These are phyloP conservation scores for Cygnus olor DNA, from an alignment of 2,797 vertebrate genomes.

Conservation along the genomic window DNA sequence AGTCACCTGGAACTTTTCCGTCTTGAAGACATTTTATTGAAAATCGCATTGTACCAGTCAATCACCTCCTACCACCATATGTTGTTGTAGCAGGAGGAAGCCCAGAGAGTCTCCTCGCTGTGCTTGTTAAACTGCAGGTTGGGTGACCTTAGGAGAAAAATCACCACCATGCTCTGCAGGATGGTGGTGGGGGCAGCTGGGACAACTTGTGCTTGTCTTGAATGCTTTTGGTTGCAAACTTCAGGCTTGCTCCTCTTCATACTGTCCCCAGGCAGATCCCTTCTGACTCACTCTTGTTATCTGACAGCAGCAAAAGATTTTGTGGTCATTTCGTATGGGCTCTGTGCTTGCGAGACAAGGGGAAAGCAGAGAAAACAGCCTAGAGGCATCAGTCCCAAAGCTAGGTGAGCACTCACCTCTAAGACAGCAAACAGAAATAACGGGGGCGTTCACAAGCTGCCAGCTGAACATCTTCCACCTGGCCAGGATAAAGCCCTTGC, in stretches of 20 bases:
- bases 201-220: background rate
- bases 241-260: rapidly evolving
- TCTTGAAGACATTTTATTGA: conserved; percentile 66
- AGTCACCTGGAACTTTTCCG: conserved; percentile 73
- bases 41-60: conserved; percentile 63
- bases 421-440: background rate
- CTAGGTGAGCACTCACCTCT: background rate
- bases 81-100: conserved; percentile 51
- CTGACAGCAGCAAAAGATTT: background rate
- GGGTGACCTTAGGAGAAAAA: background rate
- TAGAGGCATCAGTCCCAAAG: background rate
- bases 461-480: background rate
- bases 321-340: background rate
- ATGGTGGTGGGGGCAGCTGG: background rate
- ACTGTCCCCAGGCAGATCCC: background rate
- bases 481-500: background rate
- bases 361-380: background rate
- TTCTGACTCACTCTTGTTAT: rapidly evolving
- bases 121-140: background rate
- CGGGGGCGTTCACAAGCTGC: background rate
- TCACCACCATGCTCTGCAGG: background rate
- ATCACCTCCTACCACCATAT: conserved; percentile 65
- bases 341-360: background rate
- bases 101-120: background rate
- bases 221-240: background rate